Conservation (phyloP, 2,888 invertebrate species). For the Ganaspis brasiliensis region DNA sequence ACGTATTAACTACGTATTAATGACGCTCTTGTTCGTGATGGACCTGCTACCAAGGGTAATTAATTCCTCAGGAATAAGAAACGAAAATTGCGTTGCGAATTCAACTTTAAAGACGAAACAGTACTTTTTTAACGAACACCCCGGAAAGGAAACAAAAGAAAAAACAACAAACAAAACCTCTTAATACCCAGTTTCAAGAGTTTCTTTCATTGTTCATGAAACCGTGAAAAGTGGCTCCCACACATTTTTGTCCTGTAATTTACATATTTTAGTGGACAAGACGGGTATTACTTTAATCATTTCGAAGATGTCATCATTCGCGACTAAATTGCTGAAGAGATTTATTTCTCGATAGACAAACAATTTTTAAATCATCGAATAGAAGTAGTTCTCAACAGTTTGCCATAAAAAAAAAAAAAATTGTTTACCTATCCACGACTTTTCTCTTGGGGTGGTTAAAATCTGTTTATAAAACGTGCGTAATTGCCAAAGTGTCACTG, state of each 20-base stretch:
- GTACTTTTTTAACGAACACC: background rate
- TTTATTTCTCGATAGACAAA: too few species aligned
- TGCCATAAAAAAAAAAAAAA: background rate
- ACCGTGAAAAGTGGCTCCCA: constrained; percentile 24
- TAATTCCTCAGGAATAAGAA: constrained; percentile 68
- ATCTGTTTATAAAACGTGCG: constrained; percentile 35
- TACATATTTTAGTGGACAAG: constrained; percentile 7
- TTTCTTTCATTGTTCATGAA: constrained; percentile 1
- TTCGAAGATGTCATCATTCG: too few species aligned
- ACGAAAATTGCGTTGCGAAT: constrained; percentile 67
- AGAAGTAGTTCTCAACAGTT: too few species aligned
- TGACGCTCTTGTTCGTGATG: constrained; percentile 60
- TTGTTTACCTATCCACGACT: too few species aligned
- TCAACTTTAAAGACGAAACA: constrained; percentile 58
- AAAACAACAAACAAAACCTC: background rate
- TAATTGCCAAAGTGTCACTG: background rate
- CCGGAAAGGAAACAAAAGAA: constrained; percentile 6
- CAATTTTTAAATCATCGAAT: too few species aligned
- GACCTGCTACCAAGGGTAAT: constrained; percentile 63
- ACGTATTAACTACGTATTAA: constrained; percentile 62
- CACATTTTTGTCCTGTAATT: background rate
- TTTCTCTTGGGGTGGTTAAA: too few species aligned
- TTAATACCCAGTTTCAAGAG: constrained; percentile 5
- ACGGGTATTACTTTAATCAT: background rate
- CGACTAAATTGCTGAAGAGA: too few species aligned